Base-by-base conservation (phyloP, 1,140 invertebrate genomes). In the Oscheius sp. region DNA sequence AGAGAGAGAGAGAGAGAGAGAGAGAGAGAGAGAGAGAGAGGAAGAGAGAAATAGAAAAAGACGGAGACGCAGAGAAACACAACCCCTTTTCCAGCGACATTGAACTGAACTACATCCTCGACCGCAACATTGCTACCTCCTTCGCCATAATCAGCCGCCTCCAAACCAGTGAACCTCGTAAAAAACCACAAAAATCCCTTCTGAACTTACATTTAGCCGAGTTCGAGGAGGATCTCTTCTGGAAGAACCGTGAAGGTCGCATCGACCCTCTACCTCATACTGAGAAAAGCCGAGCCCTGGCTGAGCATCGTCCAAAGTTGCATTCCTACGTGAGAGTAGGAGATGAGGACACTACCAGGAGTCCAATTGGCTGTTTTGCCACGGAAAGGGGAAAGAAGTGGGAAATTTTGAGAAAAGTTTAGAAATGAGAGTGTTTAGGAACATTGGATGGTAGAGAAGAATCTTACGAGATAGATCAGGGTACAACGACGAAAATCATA, bases 21-120 rank as follows among this genome's bases (percentile, higher is more conserved):
- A n/a, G n/a, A n/a, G n/a, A n/a, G n/a, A n/a, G n/a, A n/a, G n/a
- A n/a, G n/a, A n/a, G n/a, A n/a, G n/a, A n/a, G n/a, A n/a, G n/a
- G n/a, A n/a, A n/a, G n/a, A n/a, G n/a, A n/a, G n/a, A n/a, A n/a
- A n/a, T n/a, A n/a, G n/a, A n/a, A n/a, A n/a, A n/a, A n/a, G n/a
- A n/a, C n/a, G n/a, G n/a, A n/a, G n/a, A n/a, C n/a, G n/a, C n/a
- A n/a, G n/a, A n/a, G n/a, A n/a, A n/a, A n/a, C n/a, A n/a, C n/a
- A n/a, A n/a, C n/a, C n/a, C n/a, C n/a, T n/a, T n/a, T n/a, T n/a
- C 23, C 49, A 55, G 49, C 31, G 75, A 77, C 32, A 69, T 77
- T 36, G 75, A 77, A 34, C 31, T 77, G 68, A 69, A 75, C 26
- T 77, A 77, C 66, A 77, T 77, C 28, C 36, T 77, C 20, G 75